Evolutionary conservation across 1,140 invertebrate species (phyloP), one percentile per base, ranked within the genome.

Genomic region (Wasmannia auropunctata): DNA sequence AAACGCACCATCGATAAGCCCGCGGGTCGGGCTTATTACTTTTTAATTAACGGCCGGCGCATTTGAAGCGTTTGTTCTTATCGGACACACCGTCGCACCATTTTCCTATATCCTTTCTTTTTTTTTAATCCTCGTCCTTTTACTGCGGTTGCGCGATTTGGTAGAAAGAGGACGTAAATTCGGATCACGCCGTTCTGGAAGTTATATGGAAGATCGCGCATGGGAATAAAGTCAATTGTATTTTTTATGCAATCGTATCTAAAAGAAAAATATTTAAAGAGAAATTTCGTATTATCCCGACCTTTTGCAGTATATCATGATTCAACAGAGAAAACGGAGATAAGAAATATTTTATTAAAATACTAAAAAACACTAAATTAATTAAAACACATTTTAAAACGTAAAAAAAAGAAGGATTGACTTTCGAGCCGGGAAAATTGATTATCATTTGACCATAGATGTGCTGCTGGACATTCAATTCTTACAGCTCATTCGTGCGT

Each of bases 41-140:
- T 90, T 90, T 90, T 86, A 90, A 90, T 90, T 90, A 90, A 86
- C 79, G 60, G 31, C 11, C 22, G 28, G n/a, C 19, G 43, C 40
- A 60, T 83, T 72, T 74, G 79, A 28, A 43, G 40, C 63, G 62
- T 58, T 86, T 49, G 65, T 58, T 22, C 51, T 86, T 86, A 86
- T 81, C 76, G 76, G 40, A 49, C 62, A 25, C 34, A 40, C 22
- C 19, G 40, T 46, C 49, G 72, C 46, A 25, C 54, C n/a, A 70
- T 86, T 86, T 69, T 49, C 34, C 62, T 49, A 51, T 51, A 25
- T 3, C 16, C 28, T 37, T 80, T 79, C 14, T 51, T 79, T 76
- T 63, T 63, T 62, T n/a, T n/a, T n/a, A n/a, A 46, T 37, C 31
- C 5, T 69, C 1, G 10, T 1, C 8, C 7, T 86, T 86, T 67